phyloP scores from a whole-genome alignment of 2,113 vertebrate genomes.

The Campylomormyrus tamandua region DNA sequence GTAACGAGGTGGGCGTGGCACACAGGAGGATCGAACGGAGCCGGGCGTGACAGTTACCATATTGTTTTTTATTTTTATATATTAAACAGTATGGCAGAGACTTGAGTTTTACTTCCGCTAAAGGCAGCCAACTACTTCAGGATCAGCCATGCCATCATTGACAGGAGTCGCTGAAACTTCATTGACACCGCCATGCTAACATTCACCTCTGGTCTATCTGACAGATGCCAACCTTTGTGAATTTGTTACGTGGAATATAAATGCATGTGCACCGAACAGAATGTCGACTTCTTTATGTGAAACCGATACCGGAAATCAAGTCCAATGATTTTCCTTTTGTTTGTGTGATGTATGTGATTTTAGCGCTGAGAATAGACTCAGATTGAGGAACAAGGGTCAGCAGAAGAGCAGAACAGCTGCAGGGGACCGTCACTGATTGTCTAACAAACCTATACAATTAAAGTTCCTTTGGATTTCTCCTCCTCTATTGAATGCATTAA shows the following conservation, averaged over 20 bases:
- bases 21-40: no score
- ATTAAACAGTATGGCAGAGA: neutral
- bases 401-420: neutral
- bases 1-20: no score
- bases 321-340: neutral
- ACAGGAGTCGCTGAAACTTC: neutral
- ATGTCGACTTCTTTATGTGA: neutral
- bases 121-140: neutral
- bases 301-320: neutral
- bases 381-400: neutral
- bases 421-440: neutral
- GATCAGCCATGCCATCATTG: neutral
- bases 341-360: neutral
- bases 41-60: no score
- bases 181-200: neutral
- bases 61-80: neutral
- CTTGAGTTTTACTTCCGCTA: neutral
- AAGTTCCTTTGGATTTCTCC: neutral
- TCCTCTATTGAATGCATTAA: neutral
- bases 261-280: neutral
- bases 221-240: neutral
- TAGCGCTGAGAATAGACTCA: neutral
- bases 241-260: neutral
- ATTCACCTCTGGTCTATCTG: neutral
- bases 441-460: neutral